phyloP scores from a whole-genome alignment of 2,797 vertebrate genomes.

The Dryobates pubescens region DNA sequence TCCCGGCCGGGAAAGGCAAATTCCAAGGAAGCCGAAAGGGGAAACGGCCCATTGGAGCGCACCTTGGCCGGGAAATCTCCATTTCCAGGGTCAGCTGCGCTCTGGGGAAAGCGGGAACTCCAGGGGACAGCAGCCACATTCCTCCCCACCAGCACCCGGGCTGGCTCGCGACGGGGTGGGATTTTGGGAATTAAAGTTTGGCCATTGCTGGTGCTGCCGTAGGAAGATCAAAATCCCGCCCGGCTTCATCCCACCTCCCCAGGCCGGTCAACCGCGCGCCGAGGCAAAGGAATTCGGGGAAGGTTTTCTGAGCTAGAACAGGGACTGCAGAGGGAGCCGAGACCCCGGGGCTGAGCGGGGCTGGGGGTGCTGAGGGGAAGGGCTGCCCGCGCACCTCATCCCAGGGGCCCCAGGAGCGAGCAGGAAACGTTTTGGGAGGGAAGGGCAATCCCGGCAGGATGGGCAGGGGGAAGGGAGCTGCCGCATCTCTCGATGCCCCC shows the following conservation, averaged over 20 bases:
- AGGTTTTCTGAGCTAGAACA: not conserved
- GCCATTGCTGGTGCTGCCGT: not conserved
- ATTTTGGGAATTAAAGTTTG: slow-evolving; percentile 40
- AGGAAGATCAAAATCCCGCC: not conserved
- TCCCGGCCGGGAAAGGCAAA: slow-evolving; percentile 42
- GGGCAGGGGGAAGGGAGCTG: slow-evolving; percentile 7
- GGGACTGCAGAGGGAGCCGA: not conserved
- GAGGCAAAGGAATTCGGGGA: not conserved
- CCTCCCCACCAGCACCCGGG: not conserved
- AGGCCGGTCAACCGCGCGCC: not conserved
- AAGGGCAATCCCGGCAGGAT: not conserved
- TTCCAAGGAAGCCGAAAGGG: slow-evolving; percentile 51
- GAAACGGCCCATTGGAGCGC: slow-evolving; percentile 31
- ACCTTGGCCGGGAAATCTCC: slow-evolving; percentile 53
- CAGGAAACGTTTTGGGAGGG: slow-evolving; percentile 42
- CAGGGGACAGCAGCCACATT: slow-evolving; percentile 27
- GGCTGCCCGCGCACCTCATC: not conserved
- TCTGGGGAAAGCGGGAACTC: slow-evolving; percentile 68
- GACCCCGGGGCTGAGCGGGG: not conserved
- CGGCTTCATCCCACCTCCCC: not conserved
- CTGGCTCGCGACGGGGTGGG: not conserved
- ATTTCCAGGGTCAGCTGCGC: slow-evolving; percentile 53
- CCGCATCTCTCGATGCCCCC: not conserved
- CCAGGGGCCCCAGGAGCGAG: not conserved
- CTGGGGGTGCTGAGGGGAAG: not conserved